These are phyloP conservation scores for Zootoca vivipara DNA, from an alignment of 2,113 vertebrate genomes.

Conservation along the genomic window DNA sequence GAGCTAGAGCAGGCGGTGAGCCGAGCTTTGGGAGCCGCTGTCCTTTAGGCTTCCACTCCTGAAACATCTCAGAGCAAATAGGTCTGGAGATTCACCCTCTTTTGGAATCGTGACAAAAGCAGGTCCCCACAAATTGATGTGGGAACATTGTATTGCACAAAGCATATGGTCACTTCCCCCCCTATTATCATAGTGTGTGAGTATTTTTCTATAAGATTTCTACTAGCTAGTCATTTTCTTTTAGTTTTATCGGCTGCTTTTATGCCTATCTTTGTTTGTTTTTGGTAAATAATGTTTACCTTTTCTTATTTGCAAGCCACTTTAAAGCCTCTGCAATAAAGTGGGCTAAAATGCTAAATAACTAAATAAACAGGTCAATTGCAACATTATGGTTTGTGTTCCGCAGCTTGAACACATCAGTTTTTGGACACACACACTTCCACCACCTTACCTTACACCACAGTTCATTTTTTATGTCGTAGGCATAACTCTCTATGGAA, in stretches of 20 bases:
- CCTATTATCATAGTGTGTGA: too few species aligned
- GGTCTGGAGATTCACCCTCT: background rate
- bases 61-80: background rate
- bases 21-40: background rate
- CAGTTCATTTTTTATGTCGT: constrained; percentile 80
- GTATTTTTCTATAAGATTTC: background rate
- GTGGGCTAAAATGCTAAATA: background rate
- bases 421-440: background rate
- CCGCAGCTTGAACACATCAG: background rate
- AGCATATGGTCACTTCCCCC: background rate
- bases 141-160: background rate
- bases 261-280: background rate
- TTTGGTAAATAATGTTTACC: background rate
- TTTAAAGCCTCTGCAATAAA: background rate
- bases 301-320: background rate
- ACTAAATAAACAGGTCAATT: background rate
- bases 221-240: background rate
- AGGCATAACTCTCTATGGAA: constrained; percentile 82
- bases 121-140: background rate
- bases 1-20: background rate
- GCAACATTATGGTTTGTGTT: background rate
- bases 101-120: background rate
- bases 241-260: background rate
- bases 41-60: background rate
- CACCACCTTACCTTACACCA: constrained; percentile 90